Evolutionary conservation across 2,113 vertebrate genomes (phyloP).

Genomic region (Atrichornis clamosus): DNA sequence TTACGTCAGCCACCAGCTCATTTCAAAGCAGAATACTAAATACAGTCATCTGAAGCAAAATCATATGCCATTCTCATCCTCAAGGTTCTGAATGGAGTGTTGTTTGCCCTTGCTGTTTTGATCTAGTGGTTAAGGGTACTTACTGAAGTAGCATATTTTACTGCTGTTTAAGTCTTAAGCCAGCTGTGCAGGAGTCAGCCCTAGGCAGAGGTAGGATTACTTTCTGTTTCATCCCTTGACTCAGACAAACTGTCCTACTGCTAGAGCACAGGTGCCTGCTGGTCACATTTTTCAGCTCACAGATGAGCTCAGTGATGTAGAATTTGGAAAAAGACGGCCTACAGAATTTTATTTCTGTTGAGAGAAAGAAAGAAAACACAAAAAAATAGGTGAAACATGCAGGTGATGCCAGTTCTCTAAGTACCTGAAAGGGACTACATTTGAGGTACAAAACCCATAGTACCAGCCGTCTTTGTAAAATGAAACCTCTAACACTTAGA

Average conservation of each 20-base stretch:
- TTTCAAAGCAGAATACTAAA: not conserved
- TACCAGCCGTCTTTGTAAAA: not conserved
- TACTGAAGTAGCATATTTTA: fast-evolving
- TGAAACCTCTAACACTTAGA: fast-evolving
- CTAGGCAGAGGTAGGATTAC: too few species aligned
- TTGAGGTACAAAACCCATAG: not conserved
- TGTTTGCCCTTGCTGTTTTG: not conserved
- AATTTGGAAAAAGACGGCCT: not conserved
- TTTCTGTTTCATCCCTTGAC: not conserved
- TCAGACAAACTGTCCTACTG: not conserved
- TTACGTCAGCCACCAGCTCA: fast-evolving
- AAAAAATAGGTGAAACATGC: not conserved
- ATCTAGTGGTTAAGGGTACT: not conserved
- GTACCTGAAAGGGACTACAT: not conserved
- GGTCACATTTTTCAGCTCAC: not conserved
- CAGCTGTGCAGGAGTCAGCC: not conserved
- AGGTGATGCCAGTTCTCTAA: fast-evolving
- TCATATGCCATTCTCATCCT: not conserved
- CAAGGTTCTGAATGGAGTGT: too few species aligned
- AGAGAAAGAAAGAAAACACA: not conserved
- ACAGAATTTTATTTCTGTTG: not conserved
- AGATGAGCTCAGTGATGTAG: not conserved
- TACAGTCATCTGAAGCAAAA: not conserved
- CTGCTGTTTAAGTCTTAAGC: not conserved
- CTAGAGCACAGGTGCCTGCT: not conserved